Conservation (phyloP, 2,797 vertebrate species). For the Protosalanx chinensis region DNA sequence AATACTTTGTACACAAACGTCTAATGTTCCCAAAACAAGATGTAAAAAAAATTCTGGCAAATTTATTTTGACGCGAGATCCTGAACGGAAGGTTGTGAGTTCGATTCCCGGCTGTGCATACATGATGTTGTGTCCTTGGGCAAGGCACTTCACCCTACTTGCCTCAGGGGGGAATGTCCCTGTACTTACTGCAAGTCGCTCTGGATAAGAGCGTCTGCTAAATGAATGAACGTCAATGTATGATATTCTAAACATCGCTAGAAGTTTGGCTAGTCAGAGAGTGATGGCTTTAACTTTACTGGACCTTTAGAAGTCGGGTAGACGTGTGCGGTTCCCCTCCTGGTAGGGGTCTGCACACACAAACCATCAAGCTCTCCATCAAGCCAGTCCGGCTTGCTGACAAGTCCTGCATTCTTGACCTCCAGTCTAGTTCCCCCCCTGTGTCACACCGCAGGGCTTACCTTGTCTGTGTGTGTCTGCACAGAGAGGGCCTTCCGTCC, state of each 20-base stretch:
- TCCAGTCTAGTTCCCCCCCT: background rate
- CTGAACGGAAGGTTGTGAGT: background rate
- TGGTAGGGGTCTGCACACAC: slow-evolving; percentile 11
- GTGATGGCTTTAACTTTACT: background rate
- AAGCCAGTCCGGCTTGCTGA: slow-evolving; percentile 8
- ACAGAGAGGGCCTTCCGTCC: background rate
- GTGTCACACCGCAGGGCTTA: background rate
- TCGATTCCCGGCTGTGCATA: too few relatives aligned
- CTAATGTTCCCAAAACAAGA: slow-evolving; percentile 1
- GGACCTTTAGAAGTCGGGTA: background rate
- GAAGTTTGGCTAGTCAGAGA: background rate
- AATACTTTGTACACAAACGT: slow-evolving; percentile 17
- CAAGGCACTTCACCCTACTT: too few relatives aligned
- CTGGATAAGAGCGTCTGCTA: too few relatives aligned
- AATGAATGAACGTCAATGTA: background rate
- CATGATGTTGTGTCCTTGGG: too few relatives aligned
- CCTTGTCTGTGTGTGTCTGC: background rate
- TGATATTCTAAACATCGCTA: slow-evolving; percentile 1
- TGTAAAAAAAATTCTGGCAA: slow-evolving; percentile 2
- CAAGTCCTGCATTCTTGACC: slow-evolving; percentile 18
- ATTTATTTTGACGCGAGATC: background rate
- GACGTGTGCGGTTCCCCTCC: slow-evolving; percentile 8
- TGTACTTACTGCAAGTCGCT: too few relatives aligned
- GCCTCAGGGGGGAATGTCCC: too few relatives aligned
- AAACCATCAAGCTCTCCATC: slow-evolving; percentile 7